Base-by-base conservation (phyloP, 1,140 invertebrate species). In the Chelonus insularis region DNA sequence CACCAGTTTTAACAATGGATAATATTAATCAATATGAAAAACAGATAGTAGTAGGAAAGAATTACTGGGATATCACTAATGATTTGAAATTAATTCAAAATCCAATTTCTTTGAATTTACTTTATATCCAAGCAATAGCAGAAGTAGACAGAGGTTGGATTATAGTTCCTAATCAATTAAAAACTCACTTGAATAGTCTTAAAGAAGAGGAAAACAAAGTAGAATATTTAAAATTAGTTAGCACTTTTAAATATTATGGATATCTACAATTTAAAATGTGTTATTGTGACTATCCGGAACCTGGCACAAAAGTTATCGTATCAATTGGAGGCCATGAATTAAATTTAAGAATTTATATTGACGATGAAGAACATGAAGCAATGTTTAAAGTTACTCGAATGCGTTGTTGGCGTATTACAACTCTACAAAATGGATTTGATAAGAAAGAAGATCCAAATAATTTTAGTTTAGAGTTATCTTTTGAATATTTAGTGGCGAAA, bases 331-430 rank as follows among this genome's bases (percentile, higher is more conserved):
- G 89, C 75, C 86, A 88, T 73, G 92, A 95, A 81, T 75, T 96
- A 1, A 89, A 86, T 72, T 85, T 95, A 65, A 83, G 88, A 57
- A 80, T 84, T 61, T 50, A 74, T 20, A 59, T 72, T 1, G 65
- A 70, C n/a, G 70, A 79, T 16, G 76, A 78, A 32, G 76, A 82
- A 41, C 77, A 73, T 18, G 95, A 97, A 79, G 88, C 90, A 11
- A 84, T 86, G 69, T 98, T 96, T 75, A 93, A 95, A 82, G 93
- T 98, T 4, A 97, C 95, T 1, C 84, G 95, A 66, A 98, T 98
- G 90, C 86, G 92, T 65, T 97, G 95, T 70, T 98, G 96, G 96
- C 85, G 95, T 66, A 95, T 98, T n/a, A 96, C 92, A 18, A 94
- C 90, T 0, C 81, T 90, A 61, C 90, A 91, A 68, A 85, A 86